Base-by-base conservation (phyloP, 2,797 vertebrate species). In the Scarus forsteni region DNA sequence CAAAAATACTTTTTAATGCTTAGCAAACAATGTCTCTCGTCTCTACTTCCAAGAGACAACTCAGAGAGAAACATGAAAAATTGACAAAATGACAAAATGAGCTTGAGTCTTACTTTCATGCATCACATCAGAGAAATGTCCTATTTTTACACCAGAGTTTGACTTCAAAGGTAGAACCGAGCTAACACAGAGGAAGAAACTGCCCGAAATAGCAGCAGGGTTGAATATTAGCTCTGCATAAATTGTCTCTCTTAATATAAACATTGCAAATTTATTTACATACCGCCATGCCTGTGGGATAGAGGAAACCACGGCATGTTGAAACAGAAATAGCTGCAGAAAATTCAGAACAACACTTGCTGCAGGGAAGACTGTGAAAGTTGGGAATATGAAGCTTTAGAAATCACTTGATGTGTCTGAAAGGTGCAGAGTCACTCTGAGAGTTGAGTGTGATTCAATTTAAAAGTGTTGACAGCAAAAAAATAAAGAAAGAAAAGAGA, bases 181-280 rank as follows among this genome's bases (percentile, higher is more conserved):
- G 13, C 38, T 48, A 19, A 72, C 18, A 46, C 10, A 36, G 27
- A 77, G 15, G 35, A 60, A 60, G 40, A 80, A 74, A 44, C 36
- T 14, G 3, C 55, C 67, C 27, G 59, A 66, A 72, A 79, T 80
- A 84, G 69, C 60, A 64, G 54, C 59, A 36, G 15, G 45, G 58
- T 43, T 42, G 65, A 70, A 74, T 51, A 66, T 60, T 66, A 64
- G 51, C 63, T 10, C 52, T 43, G 56, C 66, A 74, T 64, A 76
- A 71, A 80, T 84, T 18, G 49, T 60, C 44, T 36, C 10, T 55
- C 48, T 70, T 66, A 70, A 84, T 80, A 64, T 84, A 74, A 66
- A 56, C 60, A 42, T 74, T 66, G 52, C 39, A 78, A 52, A 79
- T 87, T 84, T 76, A 85, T 83, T 73, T 81, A 71, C 60, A 54